These are phyloP conservation scores for Pogonophryne albipinna DNA, from an alignment of 2,797 vertebrate species.

Conservation along the genomic window DNA sequence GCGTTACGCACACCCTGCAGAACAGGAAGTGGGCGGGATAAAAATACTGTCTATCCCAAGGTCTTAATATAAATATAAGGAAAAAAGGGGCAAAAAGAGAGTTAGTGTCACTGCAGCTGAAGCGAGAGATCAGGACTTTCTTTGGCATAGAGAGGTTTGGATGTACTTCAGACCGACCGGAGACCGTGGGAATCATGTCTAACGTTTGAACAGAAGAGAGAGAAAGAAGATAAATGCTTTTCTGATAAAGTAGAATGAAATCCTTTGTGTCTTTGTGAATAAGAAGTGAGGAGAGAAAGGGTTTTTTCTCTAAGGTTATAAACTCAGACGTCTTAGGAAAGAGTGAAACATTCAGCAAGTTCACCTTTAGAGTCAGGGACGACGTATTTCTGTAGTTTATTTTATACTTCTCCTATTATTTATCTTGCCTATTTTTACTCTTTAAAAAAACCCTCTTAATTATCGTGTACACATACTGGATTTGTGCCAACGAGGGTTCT, in stretches of 20 bases:
- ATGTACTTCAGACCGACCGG: no score
- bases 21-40: constrained; percentile 16
- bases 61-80: not conserved
- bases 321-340: constrained; percentile 28
- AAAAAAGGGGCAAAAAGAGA: not conserved
- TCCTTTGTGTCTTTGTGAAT: not conserved
- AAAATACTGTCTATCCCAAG: not conserved
- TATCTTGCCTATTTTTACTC: no score
- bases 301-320: not conserved
- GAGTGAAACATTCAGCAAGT: constrained; percentile 1
- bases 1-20: not conserved
- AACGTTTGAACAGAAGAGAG: not conserved
- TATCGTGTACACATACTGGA: no score
- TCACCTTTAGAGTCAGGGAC: not conserved
- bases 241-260: not conserved
- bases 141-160: not conserved
- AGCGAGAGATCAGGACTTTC: not conserved
- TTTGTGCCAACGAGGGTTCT: no score
- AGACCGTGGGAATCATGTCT: constrained; percentile 1
- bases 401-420: no score
- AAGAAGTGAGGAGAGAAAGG: not conserved
- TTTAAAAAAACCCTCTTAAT: no score
- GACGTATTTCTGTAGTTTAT: no score
- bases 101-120: not conserved
- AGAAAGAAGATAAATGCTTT: not conserved